Percentiles rank a stretch among this genome's conserved stretches.
Conservation (phyloP, 2,113 vertebrate species). For the Muscicapa adusta region DNA sequence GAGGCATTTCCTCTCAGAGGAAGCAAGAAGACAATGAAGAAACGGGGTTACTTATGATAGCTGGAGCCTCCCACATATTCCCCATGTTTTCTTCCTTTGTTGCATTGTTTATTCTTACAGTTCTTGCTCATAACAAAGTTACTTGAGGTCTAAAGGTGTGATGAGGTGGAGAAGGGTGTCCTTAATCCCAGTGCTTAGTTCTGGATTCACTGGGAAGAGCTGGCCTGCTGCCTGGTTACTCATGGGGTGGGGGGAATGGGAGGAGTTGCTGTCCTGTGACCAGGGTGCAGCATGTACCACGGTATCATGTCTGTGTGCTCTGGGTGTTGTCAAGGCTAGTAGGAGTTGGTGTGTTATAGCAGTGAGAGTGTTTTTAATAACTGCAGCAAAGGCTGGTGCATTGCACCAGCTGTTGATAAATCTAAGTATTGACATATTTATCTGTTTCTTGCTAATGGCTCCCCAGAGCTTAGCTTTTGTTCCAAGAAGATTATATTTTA, state of each 20-base stretch:
- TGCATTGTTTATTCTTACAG: neutral
- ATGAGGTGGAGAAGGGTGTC: neutral
- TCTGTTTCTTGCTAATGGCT: neutral
- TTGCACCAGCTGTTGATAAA: neutral
- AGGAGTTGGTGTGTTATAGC: neutral
- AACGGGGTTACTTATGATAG: neutral
- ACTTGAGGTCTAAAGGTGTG: neutral
- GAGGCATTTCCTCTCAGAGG: slow-evolving; percentile 39
- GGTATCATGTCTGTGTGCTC: neutral
- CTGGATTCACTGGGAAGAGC: neutral
- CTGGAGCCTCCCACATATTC: neutral
- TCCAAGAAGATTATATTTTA: neutral
- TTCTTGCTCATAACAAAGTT: neutral
- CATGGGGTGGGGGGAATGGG: neutral
- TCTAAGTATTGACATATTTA: neutral
- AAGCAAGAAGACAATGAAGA: slow-evolving; percentile 40
- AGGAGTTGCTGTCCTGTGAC: neutral
- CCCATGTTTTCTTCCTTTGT: neutral
- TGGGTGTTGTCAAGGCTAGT: neutral
- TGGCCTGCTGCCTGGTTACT: neutral
- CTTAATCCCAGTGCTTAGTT: neutral
- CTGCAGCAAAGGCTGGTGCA: neutral
- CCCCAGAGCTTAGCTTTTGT: neutral
- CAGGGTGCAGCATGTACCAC: neutral
- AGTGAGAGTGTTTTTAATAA: neutral